phyloP scores from a whole-genome alignment of 2,797 vertebrate genomes.

The Sebastes aleutianus region DNA sequence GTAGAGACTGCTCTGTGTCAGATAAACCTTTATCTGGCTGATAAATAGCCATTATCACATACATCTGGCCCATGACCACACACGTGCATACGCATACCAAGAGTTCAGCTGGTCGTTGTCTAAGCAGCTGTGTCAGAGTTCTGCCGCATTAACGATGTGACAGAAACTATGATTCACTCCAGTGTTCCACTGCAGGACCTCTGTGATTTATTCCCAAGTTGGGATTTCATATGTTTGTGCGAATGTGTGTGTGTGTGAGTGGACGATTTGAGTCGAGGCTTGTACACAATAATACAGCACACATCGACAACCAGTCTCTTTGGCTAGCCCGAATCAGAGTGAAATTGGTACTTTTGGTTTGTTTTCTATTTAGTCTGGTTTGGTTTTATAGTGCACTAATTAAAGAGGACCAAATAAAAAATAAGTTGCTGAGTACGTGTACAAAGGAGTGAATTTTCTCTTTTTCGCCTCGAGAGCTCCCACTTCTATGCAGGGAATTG shows the following conservation, averaged over 20 bases:
- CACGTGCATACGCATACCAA: not conserved
- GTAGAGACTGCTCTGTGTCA: not conserved
- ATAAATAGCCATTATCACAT: constrained; percentile 32
- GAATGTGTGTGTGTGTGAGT: not conserved
- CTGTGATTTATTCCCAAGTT: constrained; percentile 32
- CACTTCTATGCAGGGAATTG: no score
- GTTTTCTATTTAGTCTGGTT: no score
- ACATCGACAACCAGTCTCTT: not conserved
- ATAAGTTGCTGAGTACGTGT: no score
- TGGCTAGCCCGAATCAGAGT: no score
- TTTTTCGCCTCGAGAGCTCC: no score
- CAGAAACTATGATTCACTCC: constrained; percentile 51
- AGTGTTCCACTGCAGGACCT: constrained; percentile 20
- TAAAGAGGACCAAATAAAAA: no score
- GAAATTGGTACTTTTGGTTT: no score
- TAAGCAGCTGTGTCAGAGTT: constrained; percentile 37
- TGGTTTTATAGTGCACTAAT: no score
- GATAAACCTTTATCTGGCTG: constrained; percentile 33
- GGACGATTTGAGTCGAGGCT: not conserved
- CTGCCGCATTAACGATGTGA: constrained; percentile 28
- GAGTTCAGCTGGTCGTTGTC: constrained; percentile 33
- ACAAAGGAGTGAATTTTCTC: no score
- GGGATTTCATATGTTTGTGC: constrained; percentile 12
- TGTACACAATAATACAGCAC: not conserved
- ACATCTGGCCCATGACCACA: constrained; percentile 17